Percentiles rank a stretch among this genome's conserved stretches.
These are phyloP conservation scores for Agriotes lineatus DNA, from an alignment of 2,888 invertebrate species.

Conservation along the genomic window DNA sequence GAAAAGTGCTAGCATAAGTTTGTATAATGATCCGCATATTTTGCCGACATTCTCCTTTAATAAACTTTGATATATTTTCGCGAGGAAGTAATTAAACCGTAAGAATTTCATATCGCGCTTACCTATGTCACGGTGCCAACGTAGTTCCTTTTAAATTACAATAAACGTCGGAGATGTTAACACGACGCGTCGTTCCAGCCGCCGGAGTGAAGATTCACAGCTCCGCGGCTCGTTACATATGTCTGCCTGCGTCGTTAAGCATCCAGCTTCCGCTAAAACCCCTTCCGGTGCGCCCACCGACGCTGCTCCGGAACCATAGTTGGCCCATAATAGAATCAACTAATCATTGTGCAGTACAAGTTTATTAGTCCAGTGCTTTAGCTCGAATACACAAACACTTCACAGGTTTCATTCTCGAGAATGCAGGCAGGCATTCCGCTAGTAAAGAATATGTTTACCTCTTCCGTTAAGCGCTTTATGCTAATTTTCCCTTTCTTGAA, in stretches of 20 bases:
- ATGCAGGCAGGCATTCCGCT: no score
- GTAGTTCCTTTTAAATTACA: slow-evolving; percentile 47
- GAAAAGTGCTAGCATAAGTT: neutral
- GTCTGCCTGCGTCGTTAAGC: slow-evolving; percentile 38
- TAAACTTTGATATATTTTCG: slow-evolving; percentile 50
- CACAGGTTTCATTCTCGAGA: no score
- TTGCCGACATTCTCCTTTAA: slow-evolving; percentile 37
- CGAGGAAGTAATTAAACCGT: slow-evolving; percentile 49
- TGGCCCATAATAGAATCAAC: slow-evolving; percentile 23
- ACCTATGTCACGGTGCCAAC: slow-evolving; percentile 45
- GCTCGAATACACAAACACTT: neutral
- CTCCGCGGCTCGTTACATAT: slow-evolving; percentile 39
- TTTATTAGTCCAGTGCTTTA: neutral
- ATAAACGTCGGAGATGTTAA: slow-evolving; percentile 49
- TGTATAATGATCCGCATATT: slow-evolving; percentile 27
- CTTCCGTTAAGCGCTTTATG: no score
- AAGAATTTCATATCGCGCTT: slow-evolving; percentile 52
- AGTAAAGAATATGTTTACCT: no score
- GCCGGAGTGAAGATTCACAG: slow-evolving; percentile 38
- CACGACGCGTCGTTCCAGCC: slow-evolving; percentile 39
- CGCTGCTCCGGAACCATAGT: slow-evolving; percentile 20
- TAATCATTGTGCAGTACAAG: slow-evolving; percentile 10
- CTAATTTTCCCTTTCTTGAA: no score
- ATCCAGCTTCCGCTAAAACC: slow-evolving; percentile 33
- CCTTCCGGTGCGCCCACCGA: slow-evolving; percentile 19